These are phyloP conservation scores for Hydrotaea cyrtoneurina DNA, from an alignment of 2,888 invertebrate genomes.

Conservation along the genomic window DNA sequence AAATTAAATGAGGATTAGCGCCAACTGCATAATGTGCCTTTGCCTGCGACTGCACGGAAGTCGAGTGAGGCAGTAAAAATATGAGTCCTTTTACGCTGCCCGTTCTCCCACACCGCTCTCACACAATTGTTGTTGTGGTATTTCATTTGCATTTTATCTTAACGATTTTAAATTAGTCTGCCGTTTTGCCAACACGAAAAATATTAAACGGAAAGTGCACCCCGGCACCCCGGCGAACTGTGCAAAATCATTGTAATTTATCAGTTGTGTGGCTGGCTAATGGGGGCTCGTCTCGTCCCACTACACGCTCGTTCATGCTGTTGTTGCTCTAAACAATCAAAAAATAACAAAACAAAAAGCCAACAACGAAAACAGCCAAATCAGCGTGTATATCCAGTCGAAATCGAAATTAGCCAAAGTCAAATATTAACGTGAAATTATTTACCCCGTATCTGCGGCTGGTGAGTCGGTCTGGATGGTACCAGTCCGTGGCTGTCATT, in stretches of 20 bases:
- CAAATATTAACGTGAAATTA: constrained; percentile 56
- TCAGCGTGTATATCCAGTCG: constrained; percentile 39
- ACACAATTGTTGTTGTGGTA: constrained; percentile 48
- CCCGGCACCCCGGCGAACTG: constrained; percentile 13
- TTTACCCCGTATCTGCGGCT: constrained; percentile 43
- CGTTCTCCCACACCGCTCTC: neutral
- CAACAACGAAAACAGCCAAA: constrained; percentile 41
- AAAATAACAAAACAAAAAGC: neutral
- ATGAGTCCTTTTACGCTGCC: constrained; percentile 44
- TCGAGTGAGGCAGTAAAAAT: constrained; percentile 44
- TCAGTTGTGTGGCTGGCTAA: constrained; percentile 49
- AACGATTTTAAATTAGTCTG: constrained; percentile 67
- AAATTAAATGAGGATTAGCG: constrained; percentile 80
- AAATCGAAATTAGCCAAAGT: constrained; percentile 59
- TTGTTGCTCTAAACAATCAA: constrained; percentile 22
- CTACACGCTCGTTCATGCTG: neutral
- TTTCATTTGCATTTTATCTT: constrained; percentile 67
- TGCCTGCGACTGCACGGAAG: neutral
- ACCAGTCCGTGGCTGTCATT: constrained; percentile 63
- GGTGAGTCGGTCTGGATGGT: constrained; percentile 23
- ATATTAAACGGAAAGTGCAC: constrained; percentile 44
- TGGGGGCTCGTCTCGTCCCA: constrained; percentile 42
- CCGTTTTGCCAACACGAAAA: constrained; percentile 57
- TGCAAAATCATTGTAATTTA: constrained; percentile 59
- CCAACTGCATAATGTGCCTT: constrained; percentile 40